phyloP scores from a whole-genome alignment of 1,140 invertebrate species.

The Zophobas morio region DNA sequence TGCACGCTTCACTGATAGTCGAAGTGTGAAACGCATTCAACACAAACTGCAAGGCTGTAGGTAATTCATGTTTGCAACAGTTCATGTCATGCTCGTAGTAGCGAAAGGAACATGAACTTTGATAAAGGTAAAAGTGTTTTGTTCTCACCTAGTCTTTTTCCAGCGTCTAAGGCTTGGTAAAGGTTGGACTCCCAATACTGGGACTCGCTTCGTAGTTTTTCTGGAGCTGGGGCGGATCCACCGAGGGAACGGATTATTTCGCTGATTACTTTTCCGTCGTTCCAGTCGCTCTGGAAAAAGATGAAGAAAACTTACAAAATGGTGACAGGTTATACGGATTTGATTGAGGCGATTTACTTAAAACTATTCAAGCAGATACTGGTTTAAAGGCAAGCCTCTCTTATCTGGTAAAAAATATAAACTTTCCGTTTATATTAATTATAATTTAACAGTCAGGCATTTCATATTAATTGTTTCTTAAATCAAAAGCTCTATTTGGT shows the following conservation, averaged over 20 bases:
- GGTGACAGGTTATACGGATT: too few relatives aligned
- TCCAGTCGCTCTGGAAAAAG: conserved; percentile 90
- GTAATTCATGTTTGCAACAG: neutral
- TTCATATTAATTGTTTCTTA: too few relatives aligned
- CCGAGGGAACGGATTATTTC: conserved; percentile 90
- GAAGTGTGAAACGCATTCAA: conserved; percentile 1
- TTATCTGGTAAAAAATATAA: too few relatives aligned
- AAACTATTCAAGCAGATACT: neutral
- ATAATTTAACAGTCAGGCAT: too few relatives aligned
- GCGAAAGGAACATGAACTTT: conserved; percentile 7
- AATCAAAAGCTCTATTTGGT: too few relatives aligned
- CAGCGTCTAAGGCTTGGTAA: conserved; percentile 78
- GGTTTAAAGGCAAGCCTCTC: neutral
- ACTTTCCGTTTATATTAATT: too few relatives aligned
- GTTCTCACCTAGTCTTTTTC: conserved; percentile 73
- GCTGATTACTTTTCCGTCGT: conserved; percentile 91
- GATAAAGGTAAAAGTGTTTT: neutral
- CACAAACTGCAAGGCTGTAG: neutral
- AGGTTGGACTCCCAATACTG: conserved; percentile 88
- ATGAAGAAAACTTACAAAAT: too few relatives aligned
- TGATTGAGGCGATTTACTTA: too few relatives aligned
- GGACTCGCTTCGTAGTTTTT: conserved; percentile 80
- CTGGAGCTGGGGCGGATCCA: conserved; percentile 84
- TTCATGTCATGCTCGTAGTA: too few relatives aligned
- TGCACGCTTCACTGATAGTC: conserved; percentile 22